phyloP scores from a whole-genome alignment of 2,113 vertebrate genomes.

The Sinosuthora webbiana region DNA sequence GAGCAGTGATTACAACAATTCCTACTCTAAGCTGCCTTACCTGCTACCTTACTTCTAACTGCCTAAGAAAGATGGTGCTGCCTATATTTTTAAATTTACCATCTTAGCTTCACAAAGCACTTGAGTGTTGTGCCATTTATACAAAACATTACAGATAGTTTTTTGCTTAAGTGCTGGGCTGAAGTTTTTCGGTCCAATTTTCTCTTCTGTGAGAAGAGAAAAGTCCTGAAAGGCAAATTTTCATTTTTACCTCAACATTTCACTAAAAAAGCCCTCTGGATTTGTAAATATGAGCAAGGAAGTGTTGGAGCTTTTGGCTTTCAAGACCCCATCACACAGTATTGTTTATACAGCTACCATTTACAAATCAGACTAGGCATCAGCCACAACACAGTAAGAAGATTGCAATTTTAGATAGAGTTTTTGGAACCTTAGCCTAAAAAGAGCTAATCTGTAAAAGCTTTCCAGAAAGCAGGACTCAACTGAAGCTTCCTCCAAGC shows the following conservation, averaged over 20 bases:
- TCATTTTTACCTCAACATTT: background rate
- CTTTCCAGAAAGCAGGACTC: background rate
- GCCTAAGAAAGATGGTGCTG: background rate
- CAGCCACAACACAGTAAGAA: background rate
- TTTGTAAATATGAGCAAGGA: background rate
- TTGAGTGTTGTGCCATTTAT: background rate
- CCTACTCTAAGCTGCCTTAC: background rate
- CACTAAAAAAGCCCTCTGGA: background rate
- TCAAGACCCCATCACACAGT: background rate
- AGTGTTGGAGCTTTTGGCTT: background rate
- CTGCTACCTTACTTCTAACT: background rate
- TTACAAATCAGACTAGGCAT: background rate
- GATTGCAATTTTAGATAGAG: background rate
- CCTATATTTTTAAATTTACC: background rate
- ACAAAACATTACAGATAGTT: background rate
- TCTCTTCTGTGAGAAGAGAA: background rate
- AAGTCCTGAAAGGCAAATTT: background rate
- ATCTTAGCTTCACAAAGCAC: background rate
- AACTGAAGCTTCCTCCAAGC: background rate
- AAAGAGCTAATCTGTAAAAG: background rate
- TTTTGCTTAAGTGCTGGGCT: background rate
- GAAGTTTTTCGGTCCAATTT: background rate
- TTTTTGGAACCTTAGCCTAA: background rate
- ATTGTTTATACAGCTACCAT: accelerated
- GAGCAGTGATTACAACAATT: background rate